Conservation (phyloP, 2,888 invertebrate genomes). For the Trachelus troglodyta region DNA sequence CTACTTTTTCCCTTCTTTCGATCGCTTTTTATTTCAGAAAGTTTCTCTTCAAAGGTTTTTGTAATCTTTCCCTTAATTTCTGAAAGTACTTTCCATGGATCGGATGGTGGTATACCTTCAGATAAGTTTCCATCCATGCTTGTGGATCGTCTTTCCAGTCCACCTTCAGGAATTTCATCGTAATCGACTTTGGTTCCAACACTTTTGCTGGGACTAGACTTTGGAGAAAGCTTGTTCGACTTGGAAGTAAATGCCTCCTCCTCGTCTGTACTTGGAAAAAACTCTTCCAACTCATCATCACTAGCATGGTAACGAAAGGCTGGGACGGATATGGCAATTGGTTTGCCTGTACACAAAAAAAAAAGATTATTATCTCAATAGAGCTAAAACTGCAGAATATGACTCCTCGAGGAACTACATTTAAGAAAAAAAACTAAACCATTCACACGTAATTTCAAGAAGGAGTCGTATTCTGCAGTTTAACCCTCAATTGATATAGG, state of each 20-base stretch:
- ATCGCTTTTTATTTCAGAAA: constrained; percentile 76
- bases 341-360: constrained; percentile 57
- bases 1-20: constrained; percentile 65
- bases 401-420: too few relatives aligned
- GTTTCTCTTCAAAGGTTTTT: constrained; percentile 82
- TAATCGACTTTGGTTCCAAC: constrained; percentile 68
- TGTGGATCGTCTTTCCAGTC: constrained; percentile 71
- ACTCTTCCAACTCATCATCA: constrained; percentile 79
- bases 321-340: constrained; percentile 66
- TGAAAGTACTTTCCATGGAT: constrained; percentile 79
- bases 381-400: too few relatives aligned
- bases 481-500: not conserved
- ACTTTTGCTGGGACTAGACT: constrained; percentile 60
- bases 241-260: constrained; percentile 70
- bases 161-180: constrained; percentile 50
- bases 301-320: constrained; percentile 82
- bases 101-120: constrained; percentile 69
- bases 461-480: too few relatives aligned
- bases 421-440: too few relatives aligned
- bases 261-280: constrained; percentile 72
- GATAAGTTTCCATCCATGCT: constrained; percentile 69
- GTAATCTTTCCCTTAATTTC: constrained; percentile 81
- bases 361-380: not conserved
- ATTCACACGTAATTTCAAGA: too few relatives aligned
- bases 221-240: constrained; percentile 54